Conservation (phyloP, 2,113 vertebrate species). For the Brachionichthys hirsutus region DNA sequence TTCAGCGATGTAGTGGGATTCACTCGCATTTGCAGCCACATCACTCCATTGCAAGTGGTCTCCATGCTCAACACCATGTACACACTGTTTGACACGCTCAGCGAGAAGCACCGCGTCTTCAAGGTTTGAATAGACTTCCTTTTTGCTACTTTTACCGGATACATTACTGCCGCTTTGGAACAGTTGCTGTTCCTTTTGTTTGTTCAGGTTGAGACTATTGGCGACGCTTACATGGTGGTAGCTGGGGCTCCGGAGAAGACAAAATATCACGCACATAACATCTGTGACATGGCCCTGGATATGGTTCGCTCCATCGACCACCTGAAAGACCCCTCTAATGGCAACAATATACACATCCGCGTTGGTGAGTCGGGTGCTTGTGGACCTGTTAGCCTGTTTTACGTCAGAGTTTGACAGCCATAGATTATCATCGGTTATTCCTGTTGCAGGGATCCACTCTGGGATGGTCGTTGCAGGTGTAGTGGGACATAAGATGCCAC, state of each 20-base stretch:
- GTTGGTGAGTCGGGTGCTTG: conserved; percentile 62
- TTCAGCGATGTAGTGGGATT: conserved; percentile 80
- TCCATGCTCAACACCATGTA: conserved; percentile 81
- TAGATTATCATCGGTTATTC: neutral
- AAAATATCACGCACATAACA: conserved; percentile 79
- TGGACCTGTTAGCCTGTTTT: too few species aligned
- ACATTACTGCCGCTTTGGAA: neutral
- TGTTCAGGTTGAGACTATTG: conserved; percentile 74
- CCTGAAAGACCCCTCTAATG: conserved; percentile 77
- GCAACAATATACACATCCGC: conserved; percentile 79
- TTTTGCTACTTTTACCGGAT: neutral
- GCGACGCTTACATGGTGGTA: conserved; percentile 78
- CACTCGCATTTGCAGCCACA: conserved; percentile 78
- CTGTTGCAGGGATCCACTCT: conserved; percentile 75
- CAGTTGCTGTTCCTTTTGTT: neutral
- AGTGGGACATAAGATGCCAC: conserved; percentile 79
- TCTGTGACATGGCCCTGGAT: conserved; percentile 80
- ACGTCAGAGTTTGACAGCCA: neutral
- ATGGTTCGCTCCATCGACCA: conserved; percentile 79
- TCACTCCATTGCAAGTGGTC: conserved; percentile 78
- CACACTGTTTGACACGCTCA: conserved; percentile 79
- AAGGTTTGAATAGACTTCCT: conserved; percentile 58
- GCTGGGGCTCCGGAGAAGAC: conserved; percentile 78
- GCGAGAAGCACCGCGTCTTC: conserved; percentile 78
- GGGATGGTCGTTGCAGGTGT: conserved; percentile 80